A percentile compares a stretch with the other conserved stretches of the same genome.
Conservation (phyloP, 2,797 vertebrate genomes). For the Amblyraja radiata region DNA sequence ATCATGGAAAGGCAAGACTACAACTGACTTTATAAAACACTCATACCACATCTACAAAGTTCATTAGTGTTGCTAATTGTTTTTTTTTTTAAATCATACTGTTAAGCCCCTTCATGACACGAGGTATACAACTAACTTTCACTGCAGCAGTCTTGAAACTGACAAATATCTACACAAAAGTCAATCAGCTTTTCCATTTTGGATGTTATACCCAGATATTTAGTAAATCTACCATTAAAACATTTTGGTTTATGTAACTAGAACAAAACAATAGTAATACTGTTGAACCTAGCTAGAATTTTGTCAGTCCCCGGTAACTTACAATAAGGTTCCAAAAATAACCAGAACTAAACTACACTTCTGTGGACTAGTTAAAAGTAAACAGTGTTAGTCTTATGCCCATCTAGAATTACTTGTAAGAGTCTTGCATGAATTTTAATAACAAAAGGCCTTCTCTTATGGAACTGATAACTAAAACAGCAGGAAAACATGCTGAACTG, state of each 20-base stretch:
- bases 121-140: conserved; percentile 31
- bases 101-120: conserved; percentile 31
- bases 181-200: neutral
- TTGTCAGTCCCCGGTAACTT: conserved; percentile 6
- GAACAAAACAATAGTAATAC: neutral
- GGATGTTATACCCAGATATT: neutral
- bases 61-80: conserved; percentile 33
- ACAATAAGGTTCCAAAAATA: neutral
- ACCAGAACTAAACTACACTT: neutral
- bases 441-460: neutral
- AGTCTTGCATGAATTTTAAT: neutral
- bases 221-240: conserved; percentile 9
- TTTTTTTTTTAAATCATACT: conserved; percentile 24
- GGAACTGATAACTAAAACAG: neutral
- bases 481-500: conserved; percentile 4
- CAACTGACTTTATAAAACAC: conserved; percentile 10
- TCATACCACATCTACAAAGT: conserved; percentile 22
- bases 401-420: neutral
- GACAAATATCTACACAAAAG: conserved; percentile 20
- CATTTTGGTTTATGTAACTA: conserved; percentile 28
- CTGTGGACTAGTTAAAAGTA: neutral
- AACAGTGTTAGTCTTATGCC: neutral
- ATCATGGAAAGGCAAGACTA: conserved; percentile 32
- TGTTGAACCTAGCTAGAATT: neutral
- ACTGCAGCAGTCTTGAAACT: conserved; percentile 32